A percentile compares a stretch with the other conserved stretches of the same genome.
phyloP scores from a whole-genome alignment of 2,113 vertebrate genomes.

The Madoqua kirkii region DNA sequence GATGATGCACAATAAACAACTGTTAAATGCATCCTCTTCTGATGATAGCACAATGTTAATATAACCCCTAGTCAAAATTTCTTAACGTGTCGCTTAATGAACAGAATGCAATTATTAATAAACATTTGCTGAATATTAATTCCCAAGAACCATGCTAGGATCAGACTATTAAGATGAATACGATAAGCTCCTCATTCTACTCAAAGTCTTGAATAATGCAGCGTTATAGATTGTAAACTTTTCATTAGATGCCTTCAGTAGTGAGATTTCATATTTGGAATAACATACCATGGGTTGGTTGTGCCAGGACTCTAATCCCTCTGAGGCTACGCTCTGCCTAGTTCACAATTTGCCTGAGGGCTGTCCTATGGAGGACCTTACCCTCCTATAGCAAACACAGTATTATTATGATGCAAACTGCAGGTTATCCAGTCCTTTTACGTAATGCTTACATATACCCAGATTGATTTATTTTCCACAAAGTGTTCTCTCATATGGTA shows the following conservation, averaged over 20 bases:
- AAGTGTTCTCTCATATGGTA: background rate
- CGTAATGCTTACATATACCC: background rate
- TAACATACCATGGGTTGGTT: background rate
- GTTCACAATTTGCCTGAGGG: background rate
- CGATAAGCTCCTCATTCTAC: background rate
- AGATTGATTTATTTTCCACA: constrained; percentile 11
- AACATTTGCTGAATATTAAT: background rate
- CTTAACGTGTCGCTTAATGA: background rate
- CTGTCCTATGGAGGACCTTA: background rate
- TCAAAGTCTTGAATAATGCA: background rate
- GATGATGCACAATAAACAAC: background rate
- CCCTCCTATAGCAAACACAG: background rate
- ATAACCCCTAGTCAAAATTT: background rate
- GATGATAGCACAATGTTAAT: background rate
- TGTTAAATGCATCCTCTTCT: background rate
- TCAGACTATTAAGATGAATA: background rate
- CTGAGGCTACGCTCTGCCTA: background rate
- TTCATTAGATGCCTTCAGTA: background rate
- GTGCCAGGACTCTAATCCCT: background rate
- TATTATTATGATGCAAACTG: background rate
- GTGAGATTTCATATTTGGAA: background rate
- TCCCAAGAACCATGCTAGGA: background rate
- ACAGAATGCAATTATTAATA: background rate
- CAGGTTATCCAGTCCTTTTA: background rate
- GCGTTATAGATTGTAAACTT: background rate